Conservation (phyloP, 2,797 vertebrate genomes). For the Hemibagrus guttatus region DNA sequence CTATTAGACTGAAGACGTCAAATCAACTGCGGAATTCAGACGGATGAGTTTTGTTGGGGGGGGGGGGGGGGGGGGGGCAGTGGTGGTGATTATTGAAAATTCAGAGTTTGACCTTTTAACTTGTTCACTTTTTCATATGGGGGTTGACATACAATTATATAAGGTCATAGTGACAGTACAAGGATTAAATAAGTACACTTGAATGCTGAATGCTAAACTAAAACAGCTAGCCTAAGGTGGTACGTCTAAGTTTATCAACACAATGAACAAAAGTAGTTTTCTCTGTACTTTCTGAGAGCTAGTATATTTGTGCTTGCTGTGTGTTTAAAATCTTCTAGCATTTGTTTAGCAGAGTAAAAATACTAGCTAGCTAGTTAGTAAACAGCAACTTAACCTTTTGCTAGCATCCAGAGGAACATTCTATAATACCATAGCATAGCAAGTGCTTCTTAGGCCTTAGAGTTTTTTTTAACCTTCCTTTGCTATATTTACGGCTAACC, state of each 20-base stretch:
- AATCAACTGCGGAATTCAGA: slow-evolving; percentile 16
- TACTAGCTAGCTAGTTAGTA: not conserved
- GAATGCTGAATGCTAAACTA: not conserved
- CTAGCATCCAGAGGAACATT: not conserved
- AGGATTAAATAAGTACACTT: not conserved
- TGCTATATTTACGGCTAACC: not conserved
- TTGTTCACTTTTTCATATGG: not conserved
- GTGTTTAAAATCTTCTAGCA: not conserved
- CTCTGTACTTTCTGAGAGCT: not conserved
- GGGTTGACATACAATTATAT: not conserved
- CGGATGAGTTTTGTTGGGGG: not conserved
- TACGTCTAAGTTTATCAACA: not conserved
- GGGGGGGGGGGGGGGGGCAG: too few species aligned
- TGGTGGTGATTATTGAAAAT: not conserved
- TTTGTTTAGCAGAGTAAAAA: not conserved
- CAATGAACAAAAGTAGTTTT: not conserved
- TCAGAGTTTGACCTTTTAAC: not conserved
- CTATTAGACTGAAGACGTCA: slow-evolving; percentile 8
- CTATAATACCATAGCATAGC: not conserved
- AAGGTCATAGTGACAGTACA: not conserved
- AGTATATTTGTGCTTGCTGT: not conserved
- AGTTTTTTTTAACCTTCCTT: not conserved
- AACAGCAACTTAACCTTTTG: not conserved
- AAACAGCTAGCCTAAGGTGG: not conserved
- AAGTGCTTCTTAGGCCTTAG: too few species aligned